phyloP scores from a whole-genome alignment of 2,888 invertebrate genomes.

The Brenthis ino region DNA sequence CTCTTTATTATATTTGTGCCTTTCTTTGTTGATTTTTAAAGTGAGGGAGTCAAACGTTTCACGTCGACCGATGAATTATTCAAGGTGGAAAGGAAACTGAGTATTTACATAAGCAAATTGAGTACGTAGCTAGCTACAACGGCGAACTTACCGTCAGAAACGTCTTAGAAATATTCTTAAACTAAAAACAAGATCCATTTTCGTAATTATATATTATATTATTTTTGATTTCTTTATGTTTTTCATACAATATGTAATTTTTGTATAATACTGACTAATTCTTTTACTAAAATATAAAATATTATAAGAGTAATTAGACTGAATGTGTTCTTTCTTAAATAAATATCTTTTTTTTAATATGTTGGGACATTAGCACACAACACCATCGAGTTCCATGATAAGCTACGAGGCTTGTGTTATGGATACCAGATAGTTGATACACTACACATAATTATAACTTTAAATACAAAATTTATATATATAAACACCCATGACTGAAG shows the following conservation, averaged over 20 bases:
- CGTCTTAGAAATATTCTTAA: constrained; percentile 23
- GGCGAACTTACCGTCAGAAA: constrained; percentile 27
- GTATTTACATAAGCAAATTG: constrained; percentile 82
- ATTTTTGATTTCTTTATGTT: background rate
- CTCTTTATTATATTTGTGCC: constrained; percentile 62
- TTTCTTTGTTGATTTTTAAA: constrained; percentile 72
- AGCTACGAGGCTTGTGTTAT: too few species aligned
- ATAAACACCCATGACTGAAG: too few species aligned
- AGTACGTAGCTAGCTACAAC: constrained; percentile 52
- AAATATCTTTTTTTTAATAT: too few species aligned
- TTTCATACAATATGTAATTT: background rate
- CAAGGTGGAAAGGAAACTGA: constrained; percentile 76
- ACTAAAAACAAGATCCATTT: constrained; percentile 21
- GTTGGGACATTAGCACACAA: too few species aligned
- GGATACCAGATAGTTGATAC: too few species aligned
- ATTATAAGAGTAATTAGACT: too few species aligned
- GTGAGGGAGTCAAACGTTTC: constrained; percentile 65
- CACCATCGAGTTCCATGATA: too few species aligned
- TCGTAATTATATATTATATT: background rate
- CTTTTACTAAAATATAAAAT: too few species aligned
- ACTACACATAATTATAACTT: too few species aligned
- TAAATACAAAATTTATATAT: too few species aligned
- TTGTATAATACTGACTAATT: background rate
- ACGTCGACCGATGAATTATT: constrained; percentile 75
- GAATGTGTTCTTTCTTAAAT: too few species aligned